phyloP scores from a whole-genome alignment of 1,140 invertebrate genomes.

The Aphelinus certus region DNA sequence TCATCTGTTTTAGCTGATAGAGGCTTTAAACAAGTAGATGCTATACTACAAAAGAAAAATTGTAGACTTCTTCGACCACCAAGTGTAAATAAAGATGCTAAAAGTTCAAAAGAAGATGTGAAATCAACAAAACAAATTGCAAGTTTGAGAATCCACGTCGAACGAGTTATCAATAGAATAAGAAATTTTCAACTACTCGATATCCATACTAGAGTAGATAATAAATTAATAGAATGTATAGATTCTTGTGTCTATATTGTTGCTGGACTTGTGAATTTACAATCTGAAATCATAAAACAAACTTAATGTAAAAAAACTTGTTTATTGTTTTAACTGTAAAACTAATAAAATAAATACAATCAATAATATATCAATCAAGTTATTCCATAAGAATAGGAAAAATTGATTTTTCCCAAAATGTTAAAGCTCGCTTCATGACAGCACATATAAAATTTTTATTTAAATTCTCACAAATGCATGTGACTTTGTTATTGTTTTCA shows the following conservation, averaged over 20 bases:
- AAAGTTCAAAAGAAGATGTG: too few relatives aligned
- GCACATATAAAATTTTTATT: slow-evolving; percentile 5
- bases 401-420: slow-evolving; percentile 31
- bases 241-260: slow-evolving; percentile 50
- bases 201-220: slow-evolving; percentile 51
- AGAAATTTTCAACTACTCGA: slow-evolving; percentile 56
- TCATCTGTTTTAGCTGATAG: too few relatives aligned
- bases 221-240: slow-evolving; percentile 45
- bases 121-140: slow-evolving; percentile 58
- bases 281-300: slow-evolving; percentile 46
- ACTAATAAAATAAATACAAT: not conserved
- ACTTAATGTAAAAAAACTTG: slow-evolving; percentile 9
- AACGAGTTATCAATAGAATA: slow-evolving; percentile 55
- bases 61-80: too few relatives aligned
- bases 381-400: slow-evolving; percentile 29
- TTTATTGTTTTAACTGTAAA: slow-evolving; percentile 17
- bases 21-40: too few relatives aligned
- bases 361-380: slow-evolving; percentile 5
- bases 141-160: slow-evolving; percentile 58
- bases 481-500: slow-evolving; percentile 31
- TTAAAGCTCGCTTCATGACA: slow-evolving; percentile 42
- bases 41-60: too few relatives aligned
- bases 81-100: too few relatives aligned
- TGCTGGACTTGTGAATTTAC: slow-evolving; percentile 51
- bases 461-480: slow-evolving; percentile 1